Conservation (phyloP, 2,113 vertebrate species). For the Brachypteracias leptosomus region DNA sequence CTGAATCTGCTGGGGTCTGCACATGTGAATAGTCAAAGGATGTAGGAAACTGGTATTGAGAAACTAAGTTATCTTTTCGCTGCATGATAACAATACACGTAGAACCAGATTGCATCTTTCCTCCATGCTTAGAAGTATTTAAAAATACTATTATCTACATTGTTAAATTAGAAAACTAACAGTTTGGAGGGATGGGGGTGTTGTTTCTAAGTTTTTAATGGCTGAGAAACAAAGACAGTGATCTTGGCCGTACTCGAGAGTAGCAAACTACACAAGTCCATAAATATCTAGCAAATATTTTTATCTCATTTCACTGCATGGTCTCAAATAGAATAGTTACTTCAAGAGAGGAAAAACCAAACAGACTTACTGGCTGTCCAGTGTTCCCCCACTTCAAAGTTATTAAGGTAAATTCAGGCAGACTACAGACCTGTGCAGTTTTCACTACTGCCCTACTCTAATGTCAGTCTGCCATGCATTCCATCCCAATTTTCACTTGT, state of each 20-base stretch:
- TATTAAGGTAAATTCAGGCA: background rate
- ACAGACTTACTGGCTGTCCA: background rate
- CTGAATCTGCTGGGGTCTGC: background rate
- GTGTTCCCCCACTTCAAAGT: background rate
- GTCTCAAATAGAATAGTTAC: background rate
- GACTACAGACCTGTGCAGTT: background rate
- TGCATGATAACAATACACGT: background rate
- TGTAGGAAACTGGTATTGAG: background rate
- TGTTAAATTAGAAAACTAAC: background rate
- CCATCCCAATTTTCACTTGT: background rate
- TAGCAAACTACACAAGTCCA: background rate
- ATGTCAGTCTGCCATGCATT: background rate
- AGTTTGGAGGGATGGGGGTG: rapidly evolving
- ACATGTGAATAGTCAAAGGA: background rate
- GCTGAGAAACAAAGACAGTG: background rate
- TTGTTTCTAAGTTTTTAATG: background rate
- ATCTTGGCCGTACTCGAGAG: background rate
- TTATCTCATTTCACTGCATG: background rate
- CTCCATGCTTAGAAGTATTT: background rate
- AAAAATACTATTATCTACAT: background rate
- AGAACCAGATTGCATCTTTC: background rate
- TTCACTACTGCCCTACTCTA: background rate
- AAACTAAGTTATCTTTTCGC: background rate
- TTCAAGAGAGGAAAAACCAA: too few species aligned
- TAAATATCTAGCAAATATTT: background rate